Evolutionary conservation across 2,797 vertebrate genomes (phyloP), one percentile per base, ranked within the genome.

Genomic region (Coilia nasus): DNA sequence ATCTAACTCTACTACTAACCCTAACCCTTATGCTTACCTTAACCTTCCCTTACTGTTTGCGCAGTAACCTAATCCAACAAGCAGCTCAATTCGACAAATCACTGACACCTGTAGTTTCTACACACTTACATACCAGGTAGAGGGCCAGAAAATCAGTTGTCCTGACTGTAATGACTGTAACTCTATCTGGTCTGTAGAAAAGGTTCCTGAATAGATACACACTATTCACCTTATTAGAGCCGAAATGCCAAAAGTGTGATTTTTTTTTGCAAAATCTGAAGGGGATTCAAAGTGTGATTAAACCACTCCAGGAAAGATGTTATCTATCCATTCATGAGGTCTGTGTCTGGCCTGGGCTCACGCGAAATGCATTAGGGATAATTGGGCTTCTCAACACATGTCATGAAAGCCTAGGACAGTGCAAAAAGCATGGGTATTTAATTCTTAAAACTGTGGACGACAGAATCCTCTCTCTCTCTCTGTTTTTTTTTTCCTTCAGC

Each of bases 391-490:
- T 17, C 31, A 9, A 21, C 57, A 44, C 28, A 71, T 35, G 28
- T 71, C 28, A 71, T 71, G 28, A 31, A 12, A 71, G 15, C 28
- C 28, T 31, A 44, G 7, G 1, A 31, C 17, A 21, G 15, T 10
- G 9, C 41, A 19, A 10, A 78, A 15, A 19, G 71, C 35, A 21
- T 35, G 41, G 15, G 1, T 21, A 21, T 78, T 41, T 21, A 59
- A 59, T 59, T 19, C 57, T 19, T 59, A 59, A 59, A 57, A 3
- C 57, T 81, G 57, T 64, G 28, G 83, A 84, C 21, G 60, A 35
- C 31, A n/a, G 21, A 82, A 11, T n/a, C 35, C 31, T 9, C 28
- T 71, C 12, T 71, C 28, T 28, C 12, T 15, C 28, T 71, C 28
- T 28, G 11, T 31, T 3, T 12, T 17, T 14, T 3, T 71, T 28